phyloP scores from a whole-genome alignment of 2,797 vertebrate species.

The Sandelia bainsii region DNA sequence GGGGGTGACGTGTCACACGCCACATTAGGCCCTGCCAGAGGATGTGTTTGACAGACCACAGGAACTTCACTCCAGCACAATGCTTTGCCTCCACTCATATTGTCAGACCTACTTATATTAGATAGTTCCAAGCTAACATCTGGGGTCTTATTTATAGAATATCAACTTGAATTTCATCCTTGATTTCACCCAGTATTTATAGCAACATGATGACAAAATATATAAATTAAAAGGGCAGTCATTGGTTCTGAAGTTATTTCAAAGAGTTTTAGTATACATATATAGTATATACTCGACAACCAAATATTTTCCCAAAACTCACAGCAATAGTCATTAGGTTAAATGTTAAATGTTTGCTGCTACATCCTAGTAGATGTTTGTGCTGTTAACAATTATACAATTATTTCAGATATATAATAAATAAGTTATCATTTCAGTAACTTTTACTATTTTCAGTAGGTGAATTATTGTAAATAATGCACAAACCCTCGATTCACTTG shows the following conservation, averaged over 20 bases:
- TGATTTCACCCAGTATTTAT: constrained; percentile 1
- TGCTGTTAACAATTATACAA: too few relatives aligned
- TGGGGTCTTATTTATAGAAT: constrained; percentile 26
- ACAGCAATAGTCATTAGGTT: too few relatives aligned
- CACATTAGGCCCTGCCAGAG: constrained; percentile 68
- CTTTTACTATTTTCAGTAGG: too few relatives aligned
- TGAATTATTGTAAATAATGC: too few relatives aligned
- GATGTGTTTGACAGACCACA: constrained; percentile 73
- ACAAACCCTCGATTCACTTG: too few relatives aligned
- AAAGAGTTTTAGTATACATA: too few relatives aligned
- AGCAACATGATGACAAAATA: not conserved
- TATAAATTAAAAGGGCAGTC: not conserved
- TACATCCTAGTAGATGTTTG: too few relatives aligned
- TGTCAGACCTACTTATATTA: constrained; percentile 40
- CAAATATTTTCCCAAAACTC: too few relatives aligned
- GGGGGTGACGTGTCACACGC: constrained; percentile 79
- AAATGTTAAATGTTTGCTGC: too few relatives aligned
- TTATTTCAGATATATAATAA: too few relatives aligned
- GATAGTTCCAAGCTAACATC: constrained; percentile 34
- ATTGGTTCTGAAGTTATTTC: not conserved
- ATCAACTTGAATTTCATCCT: constrained; percentile 13
- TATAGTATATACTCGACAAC: too few relatives aligned
- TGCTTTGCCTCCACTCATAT: constrained; percentile 49
- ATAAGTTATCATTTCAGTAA: too few relatives aligned
- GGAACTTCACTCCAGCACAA: constrained; percentile 57